Base-by-base conservation (phyloP, 2,888 invertebrate genomes). In the Andrena hattorfiana region DNA sequence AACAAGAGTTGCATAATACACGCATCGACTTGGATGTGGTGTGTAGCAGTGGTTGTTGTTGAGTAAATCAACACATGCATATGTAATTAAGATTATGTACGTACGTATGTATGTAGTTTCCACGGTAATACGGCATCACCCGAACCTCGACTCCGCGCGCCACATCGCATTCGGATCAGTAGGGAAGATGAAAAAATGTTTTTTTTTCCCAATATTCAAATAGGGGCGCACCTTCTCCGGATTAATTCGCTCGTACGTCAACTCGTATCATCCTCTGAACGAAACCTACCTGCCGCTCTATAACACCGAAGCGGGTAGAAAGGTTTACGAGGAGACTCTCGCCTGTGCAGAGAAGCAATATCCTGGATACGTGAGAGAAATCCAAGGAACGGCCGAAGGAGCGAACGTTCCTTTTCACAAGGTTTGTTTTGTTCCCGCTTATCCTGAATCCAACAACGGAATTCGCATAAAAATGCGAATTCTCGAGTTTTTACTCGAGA, bases 321-420 rank as follows among this genome's bases (percentile, higher is more conserved):
- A 95, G 80, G 96, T 96, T 0, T 98, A 97, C 91, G 97, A 98
- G 32, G 96, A 95, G 75, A 97, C 97, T 0, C 94, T 98, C 62
- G 95, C 95, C 3, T 95, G 95, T 83, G 96, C 97, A 86, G 96
- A 96, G 87, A 93, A 95, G 67, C 96, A 96, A 88, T 98, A 96
- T 94, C 98, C 98, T 0, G 97, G 97, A 90, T 98, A 98, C 91
- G 95, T 98, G 1, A 95, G 96, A 81, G 98, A 98, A 94, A 94
- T 98, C 56, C 96, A 97, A 92, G 98, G 98, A 7, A 96, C 97
- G n/a, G 97, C 98, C 7, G 97, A 98, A 91, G 98, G 98, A 0
- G 96, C 98, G 0, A 95, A 96, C 86, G 97, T 98, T 4, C 97
- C 97, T 0, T 98, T 98, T 93, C 94, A 97, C 88, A 97, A 97